Percentiles rank a stretch among this genome's conserved stretches.
Evolutionary conservation across 2,113 vertebrate genomes (phyloP).

Genomic region (Pedionomus torquatus): DNA sequence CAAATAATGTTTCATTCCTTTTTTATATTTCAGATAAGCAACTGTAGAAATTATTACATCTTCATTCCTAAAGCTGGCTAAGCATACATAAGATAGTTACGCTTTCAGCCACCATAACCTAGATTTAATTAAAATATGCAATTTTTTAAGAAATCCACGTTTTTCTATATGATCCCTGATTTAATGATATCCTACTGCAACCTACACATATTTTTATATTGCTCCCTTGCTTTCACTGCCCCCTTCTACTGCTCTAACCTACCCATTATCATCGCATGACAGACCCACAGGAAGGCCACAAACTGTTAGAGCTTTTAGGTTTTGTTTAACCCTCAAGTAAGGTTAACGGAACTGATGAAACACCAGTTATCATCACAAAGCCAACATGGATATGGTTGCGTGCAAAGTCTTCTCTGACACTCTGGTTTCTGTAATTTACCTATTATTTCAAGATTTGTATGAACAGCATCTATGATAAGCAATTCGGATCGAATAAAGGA

Average conservation of each 20-base stretch:
- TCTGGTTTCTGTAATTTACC: not conserved
- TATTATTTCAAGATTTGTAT: not conserved
- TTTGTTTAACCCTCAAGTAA: not conserved
- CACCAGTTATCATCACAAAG: not conserved
- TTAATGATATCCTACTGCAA: not conserved
- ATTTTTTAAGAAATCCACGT: not conserved
- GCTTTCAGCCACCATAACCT: not conserved
- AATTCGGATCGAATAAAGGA: not conserved
- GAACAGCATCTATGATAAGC: not conserved
- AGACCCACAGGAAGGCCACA: not conserved
- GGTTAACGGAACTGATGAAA: not conserved
- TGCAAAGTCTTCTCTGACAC: too few relatives aligned
- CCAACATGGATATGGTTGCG: not conserved
- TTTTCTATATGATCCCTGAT: not conserved
- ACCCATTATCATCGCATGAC: fast-evolving
- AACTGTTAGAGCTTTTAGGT: not conserved
- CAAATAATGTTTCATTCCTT: not conserved
- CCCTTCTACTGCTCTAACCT: not conserved
- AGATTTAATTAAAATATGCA: not conserved
- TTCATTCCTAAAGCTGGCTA: not conserved
- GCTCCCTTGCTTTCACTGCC: not conserved
- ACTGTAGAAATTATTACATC: not conserved
- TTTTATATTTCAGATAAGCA: not conserved
- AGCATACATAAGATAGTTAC: not conserved
- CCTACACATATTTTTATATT: not conserved